A percentile compares a stretch with the other conserved stretches of the same genome.
Evolutionary conservation across 2,888 invertebrate genomes (phyloP).

Genomic region (Stenichneumon culpator): DNA sequence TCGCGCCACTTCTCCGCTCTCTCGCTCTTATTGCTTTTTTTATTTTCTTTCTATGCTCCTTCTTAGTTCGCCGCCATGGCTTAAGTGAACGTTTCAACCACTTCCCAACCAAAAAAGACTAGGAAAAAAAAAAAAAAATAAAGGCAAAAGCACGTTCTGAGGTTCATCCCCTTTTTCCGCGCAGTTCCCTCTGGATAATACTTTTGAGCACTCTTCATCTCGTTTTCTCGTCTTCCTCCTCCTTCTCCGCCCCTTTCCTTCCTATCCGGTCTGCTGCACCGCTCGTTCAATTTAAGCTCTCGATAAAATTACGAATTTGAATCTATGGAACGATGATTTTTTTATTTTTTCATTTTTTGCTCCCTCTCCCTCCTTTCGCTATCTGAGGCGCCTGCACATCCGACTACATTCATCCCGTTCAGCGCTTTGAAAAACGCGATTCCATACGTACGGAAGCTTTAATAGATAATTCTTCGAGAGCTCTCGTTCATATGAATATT

Average conservation of each 20-base stretch:
- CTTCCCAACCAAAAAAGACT: conserved; percentile 18
- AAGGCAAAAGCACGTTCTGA: conserved; percentile 7
- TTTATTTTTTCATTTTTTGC: neutral
- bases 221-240: conserved; percentile 22
- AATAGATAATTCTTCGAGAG: neutral
- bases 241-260: conserved; percentile 5
- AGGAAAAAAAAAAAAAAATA: neutral
- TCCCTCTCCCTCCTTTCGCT: neutral
- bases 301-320: conserved; percentile 44
- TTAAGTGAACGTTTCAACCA: conserved; percentile 21
- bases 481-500: neutral
- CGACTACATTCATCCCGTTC: neutral
- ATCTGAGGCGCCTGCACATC: neutral
- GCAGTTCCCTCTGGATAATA: conserved; percentile 39
- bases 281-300: conserved; percentile 43
- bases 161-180: conserved; percentile 44
- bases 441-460: neutral
- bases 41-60: conserved; percentile 5
- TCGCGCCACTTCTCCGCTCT: conserved; percentile 21
- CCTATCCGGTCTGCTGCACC: neutral
- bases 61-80: neutral
- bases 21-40: conserved; percentile 1
- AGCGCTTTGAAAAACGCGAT: neutral
- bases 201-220: conserved; percentile 51
- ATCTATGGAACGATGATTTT: conserved; percentile 22